phyloP scores from a whole-genome alignment of 2,888 invertebrate species.

The Orthosia gracilis region DNA sequence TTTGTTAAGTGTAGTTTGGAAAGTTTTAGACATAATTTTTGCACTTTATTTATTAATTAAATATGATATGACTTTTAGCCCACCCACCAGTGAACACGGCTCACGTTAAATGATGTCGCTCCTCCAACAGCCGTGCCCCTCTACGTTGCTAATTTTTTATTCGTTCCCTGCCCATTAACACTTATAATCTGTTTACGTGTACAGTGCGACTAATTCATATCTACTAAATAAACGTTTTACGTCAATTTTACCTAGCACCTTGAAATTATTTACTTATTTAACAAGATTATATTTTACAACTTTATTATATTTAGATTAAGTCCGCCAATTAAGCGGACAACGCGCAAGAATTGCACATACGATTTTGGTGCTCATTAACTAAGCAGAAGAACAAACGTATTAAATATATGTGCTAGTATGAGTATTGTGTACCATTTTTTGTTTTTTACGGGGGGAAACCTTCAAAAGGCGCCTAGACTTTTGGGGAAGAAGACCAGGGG shows the following conservation, averaged over 20 bases:
- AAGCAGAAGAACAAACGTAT: not conserved
- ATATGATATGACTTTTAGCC: conserved; percentile 12
- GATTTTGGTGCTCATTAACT: not conserved
- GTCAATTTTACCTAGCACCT: conserved; percentile 16
- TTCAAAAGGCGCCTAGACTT: no score
- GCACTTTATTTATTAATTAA: conserved; percentile 27
- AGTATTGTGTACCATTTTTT: not conserved
- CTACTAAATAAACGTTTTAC: conserved; percentile 61
- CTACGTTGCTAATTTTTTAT: conserved; percentile 73
- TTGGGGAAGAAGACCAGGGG: no score
- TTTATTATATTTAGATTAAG: conserved; percentile 36
- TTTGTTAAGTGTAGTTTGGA: conserved; percentile 66
- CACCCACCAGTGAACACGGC: conserved; percentile 52
- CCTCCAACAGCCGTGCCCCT: conserved; percentile 61
- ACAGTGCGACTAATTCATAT: conserved; percentile 63
- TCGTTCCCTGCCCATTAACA: conserved; percentile 80
- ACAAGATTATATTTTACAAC: conserved; percentile 38
- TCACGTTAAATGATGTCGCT: conserved; percentile 61
- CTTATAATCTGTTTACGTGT: conserved; percentile 67
- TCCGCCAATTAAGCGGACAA: conserved; percentile 18
- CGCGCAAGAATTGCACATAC: not conserved
- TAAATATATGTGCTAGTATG: not conserved
- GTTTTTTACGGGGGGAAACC: no score
- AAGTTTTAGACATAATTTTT: conserved; percentile 65
- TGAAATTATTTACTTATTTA: conserved; percentile 29